Evolutionary conservation across 2,797 vertebrate genomes (phyloP), one percentile per base, ranked within the genome.

Genomic region (Tapera naevia): DNA sequence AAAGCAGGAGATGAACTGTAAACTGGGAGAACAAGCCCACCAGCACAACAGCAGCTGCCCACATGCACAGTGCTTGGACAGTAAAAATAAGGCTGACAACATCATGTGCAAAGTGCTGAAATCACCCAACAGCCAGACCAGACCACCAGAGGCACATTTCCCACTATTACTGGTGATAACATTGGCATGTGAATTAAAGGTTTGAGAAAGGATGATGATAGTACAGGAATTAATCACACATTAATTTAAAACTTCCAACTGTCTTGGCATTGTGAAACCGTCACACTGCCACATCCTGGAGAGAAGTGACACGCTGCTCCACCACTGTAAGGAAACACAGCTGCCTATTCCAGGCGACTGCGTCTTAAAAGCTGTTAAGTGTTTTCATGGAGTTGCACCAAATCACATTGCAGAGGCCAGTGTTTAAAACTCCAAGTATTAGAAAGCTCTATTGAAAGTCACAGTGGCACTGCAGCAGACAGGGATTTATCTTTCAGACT

Each of bases 401-500:
- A 92, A 94, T 72, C 43, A 35, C n/a, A 69, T 81, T 90, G 86
- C 88, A 85, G 51, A 69, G 60, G 46, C 9, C 56, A 32, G n/a
- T 17, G 33, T 72, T 89, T 88, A 70, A 92, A 81, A 93, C 62
- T 45, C 65, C 51, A 79, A 56, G 48, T 75, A 86, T 35, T 45
- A 91, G 50, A 94, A 94, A 84, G 53, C 35, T 33, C 69, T 48
- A 53, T 39, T 76, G 43, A 75, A 88, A 95, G 95, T 94, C 66
- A 96, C 54, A 93, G 78, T 37, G 75, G 72, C 86, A 64, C 48
- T 89, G 72, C 50, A 81, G 69, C 60, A 87, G 86, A 72, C 70
- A 89, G 54, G 65, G 88, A 84, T 96, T 95, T 93, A 90, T 93
- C 91, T 95, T 86, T 82, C 72, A 89, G 92, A 64, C 85, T 79